These are phyloP conservation scores for Ophonus ardosiacus DNA, from an alignment of 2,888 invertebrate genomes.

Conservation along the genomic window DNA sequence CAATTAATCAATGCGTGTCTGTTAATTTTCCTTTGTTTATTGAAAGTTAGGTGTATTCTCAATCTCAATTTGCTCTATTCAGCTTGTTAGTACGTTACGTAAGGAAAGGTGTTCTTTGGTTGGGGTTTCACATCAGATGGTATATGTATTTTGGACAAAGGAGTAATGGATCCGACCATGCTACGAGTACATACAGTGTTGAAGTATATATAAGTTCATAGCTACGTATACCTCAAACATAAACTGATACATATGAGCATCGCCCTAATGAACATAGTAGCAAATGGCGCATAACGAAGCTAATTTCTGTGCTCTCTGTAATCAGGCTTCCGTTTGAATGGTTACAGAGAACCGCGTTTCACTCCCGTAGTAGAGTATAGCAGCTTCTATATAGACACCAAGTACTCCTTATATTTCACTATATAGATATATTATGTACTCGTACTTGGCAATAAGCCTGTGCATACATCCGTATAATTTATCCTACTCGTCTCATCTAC, in stretches of 20 bases:
- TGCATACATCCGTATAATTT: conserved; percentile 34
- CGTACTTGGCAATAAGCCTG: conserved; percentile 5
- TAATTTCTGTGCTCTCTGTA: conserved; percentile 62
- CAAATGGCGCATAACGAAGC: conserved; percentile 64
- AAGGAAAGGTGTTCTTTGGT: not conserved
- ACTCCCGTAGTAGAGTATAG: not conserved
- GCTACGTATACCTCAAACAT: conserved; percentile 35
- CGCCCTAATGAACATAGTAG: conserved; percentile 61
- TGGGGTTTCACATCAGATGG: not conserved
- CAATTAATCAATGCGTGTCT: not conserved
- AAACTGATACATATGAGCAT: conserved; percentile 61
- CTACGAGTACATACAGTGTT: not conserved
- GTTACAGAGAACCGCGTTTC: conserved; percentile 39
- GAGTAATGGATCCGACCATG: not conserved
- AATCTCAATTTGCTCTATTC: not conserved
- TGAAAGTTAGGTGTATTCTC: not conserved
- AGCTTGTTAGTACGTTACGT: not conserved
- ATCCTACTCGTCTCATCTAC: conserved; percentile 22
- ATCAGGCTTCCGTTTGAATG: conserved; percentile 61
- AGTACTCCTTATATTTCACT: conserved; percentile 26
- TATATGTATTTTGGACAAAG: not conserved
- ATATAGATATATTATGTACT: conserved; percentile 45
- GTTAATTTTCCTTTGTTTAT: not conserved
- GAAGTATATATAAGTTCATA: conserved; percentile 2
- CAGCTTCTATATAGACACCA: not conserved